Evolutionary conservation across 2,888 invertebrate species (phyloP), one percentile per base, ranked within the genome.

Genomic region (Eristalis intricaria): DNA sequence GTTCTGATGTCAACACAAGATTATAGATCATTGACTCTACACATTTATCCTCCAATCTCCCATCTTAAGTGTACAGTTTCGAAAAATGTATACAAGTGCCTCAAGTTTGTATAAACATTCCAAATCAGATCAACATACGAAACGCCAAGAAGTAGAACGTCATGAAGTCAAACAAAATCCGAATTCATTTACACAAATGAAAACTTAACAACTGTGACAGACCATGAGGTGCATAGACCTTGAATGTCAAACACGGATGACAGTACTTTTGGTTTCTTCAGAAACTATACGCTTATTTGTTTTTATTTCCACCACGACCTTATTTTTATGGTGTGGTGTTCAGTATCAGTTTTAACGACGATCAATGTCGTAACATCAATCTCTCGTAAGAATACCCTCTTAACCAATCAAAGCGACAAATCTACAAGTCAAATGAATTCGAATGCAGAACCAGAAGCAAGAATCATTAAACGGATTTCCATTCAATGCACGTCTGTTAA

Each of bases 261-360:
- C 26, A 60, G 60, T 60, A 60, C 60, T 60, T 60, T 60, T 60
- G 60, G 26, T 60, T 60, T 60, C 60, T 60, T 60, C 60, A 23
- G 60, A 60, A 19, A 60, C 19, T 19, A 50, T 19, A 19, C 50
- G 19, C 19, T n/a, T 8, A 22, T 23, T 22, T 23, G 22, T 23
- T 11, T 22, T 58, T 58, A 22, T 13, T 23, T 11, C 23, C 13
- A 23, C 60, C 23, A 26, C 60, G 60, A 60, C 60, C 60, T 60
- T 19, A 60, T 60, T 60, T 60, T 60, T 60, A 60, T 60, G 15
- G 60, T 60, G 7, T 50, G 50, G 50, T 50, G 50, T 50, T 50
- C 50, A 19, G 50, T 50, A 50, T 60, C 60, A 23, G 26, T 29
- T 60, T 60, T 60, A 60, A 60, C 26, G 60, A 60, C 60, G 4